Conservation (phyloP, 2,797 vertebrate species). For the Leptatherina wallacei region DNA sequence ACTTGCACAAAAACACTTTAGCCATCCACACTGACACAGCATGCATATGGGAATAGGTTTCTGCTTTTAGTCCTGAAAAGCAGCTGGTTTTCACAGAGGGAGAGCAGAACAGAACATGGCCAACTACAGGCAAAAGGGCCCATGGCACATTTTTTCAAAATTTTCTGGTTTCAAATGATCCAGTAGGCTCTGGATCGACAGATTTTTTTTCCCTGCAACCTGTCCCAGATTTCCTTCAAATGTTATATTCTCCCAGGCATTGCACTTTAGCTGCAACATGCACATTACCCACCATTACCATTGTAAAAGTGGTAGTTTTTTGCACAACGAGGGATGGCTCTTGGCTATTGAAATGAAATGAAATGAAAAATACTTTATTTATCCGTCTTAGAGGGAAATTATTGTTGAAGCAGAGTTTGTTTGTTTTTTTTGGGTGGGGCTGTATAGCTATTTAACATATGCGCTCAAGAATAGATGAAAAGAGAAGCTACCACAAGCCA, state of each 20-base stretch:
- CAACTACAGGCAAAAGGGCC: neutral
- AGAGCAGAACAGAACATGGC: slow-evolving; percentile 48
- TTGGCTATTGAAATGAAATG: no score
- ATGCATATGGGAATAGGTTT: slow-evolving; percentile 1
- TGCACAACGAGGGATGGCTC: neutral
- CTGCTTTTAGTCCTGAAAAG: slow-evolving; percentile 61
- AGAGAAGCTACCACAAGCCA: no score
- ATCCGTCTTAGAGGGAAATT: no score
- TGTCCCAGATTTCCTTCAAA: no score
- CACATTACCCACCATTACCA: neutral
- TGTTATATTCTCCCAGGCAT: no score
- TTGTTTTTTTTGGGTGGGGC: no score
- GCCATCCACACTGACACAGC: slow-evolving; percentile 2
- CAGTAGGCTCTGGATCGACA: neutral
- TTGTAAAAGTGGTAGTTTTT: neutral
- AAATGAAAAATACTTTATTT: no score
- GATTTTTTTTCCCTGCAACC: no score
- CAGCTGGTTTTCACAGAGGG: slow-evolving; percentile 71
- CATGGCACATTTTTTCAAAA: neutral
- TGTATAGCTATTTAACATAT: no score
- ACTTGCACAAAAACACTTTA: slow-evolving; percentile 12
- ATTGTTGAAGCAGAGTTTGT: no score
- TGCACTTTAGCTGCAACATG: no score
- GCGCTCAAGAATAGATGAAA: no score
- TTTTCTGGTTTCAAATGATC: neutral